Base-by-base conservation (phyloP, 2,888 invertebrate genomes). In the Chouioia cunea region DNA sequence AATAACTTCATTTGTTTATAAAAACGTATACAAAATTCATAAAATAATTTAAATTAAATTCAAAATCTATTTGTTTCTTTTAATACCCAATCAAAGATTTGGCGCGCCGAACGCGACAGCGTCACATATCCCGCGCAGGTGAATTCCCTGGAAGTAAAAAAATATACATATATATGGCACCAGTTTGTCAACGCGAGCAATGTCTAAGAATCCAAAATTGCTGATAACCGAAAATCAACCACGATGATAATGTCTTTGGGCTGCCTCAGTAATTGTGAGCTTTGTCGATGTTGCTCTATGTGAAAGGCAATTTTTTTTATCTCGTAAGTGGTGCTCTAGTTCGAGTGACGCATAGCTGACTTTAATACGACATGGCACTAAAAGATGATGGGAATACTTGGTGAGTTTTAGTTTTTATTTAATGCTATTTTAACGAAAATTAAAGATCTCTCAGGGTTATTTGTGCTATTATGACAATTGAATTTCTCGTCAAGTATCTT, bases 371-470 rank as follows among this genome's bases (percentile, higher is more conserved):
- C 83, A 91, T 91, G 91, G 88, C 89, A 84, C 85, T 87, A 77
- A 89, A 89, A 74, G 89, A 89, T 79, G 90, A 90, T 75, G 90
- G 90, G 77, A 89, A 86, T 83, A 89, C 90, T 78, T 91, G 91
- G 91, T 91, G 86, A 86, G 86, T 85, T 73, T 59, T 69, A 47
- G 57, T 23, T 48, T 64, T 53, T 36, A 36, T 36, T 36, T 36
- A 12, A 2, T 36, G 4, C 12, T 36, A 8, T 10, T 36, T 36
- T 36, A 6, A 12, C 12, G 36, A 36, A 10, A 36, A 36, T 36
- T 36, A 2, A 36, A 2, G 36, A 36, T 36, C 12, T 6, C 12
- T 36, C 12, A 2, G 36, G 6, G 36, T 6, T 12, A 36, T 36
- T 36, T 12, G 36, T 36, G n/a, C n/a, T n/a, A n/a, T n/a, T n/a